Evolutionary conservation across 2,888 invertebrate genomes (phyloP).

Genomic region (Torymus aiolomorphi): DNA sequence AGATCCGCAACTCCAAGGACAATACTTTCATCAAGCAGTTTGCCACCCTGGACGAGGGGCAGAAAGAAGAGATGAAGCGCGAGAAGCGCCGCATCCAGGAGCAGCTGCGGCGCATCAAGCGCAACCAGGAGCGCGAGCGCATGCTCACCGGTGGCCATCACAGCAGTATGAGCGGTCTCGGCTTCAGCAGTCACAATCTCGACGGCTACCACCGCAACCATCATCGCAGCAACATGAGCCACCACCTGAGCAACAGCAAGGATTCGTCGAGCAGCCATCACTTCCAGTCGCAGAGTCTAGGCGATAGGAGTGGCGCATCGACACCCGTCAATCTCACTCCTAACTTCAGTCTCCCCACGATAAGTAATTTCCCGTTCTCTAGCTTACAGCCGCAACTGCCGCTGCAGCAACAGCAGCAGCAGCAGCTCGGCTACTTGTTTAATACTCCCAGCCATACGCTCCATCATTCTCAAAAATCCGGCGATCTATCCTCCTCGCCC

Average conservation of each 20-base stretch:
- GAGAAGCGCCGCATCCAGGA: conserved; percentile 98
- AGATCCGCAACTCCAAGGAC: conserved; percentile 97
- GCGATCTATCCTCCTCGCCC: conserved; percentile 76
- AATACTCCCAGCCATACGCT: conserved; percentile 35
- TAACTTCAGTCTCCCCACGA: conserved; percentile 26
- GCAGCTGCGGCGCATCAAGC: conserved; percentile 93
- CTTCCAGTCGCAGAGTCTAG: conserved; percentile 36
- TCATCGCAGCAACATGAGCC: no score
- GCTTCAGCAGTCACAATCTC: conserved; percentile 17
- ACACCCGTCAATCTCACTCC: conserved; percentile 31
- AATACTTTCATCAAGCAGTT: conserved; percentile 94
- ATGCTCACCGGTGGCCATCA: conserved; percentile 28
- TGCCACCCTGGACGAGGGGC: conserved; percentile 96
- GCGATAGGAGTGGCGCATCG: conserved; percentile 52
- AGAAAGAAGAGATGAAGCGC: conserved; percentile 98
- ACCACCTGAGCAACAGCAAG: conserved; percentile 12
- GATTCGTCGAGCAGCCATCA: conserved; percentile 17
- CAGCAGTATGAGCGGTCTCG: background rate
- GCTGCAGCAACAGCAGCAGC: no score
- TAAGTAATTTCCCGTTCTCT: conserved; percentile 68
- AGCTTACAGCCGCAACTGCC: conserved; percentile 7
- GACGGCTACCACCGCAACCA: background rate
- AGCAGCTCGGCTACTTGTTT: conserved; percentile 29
- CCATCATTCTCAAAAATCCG: conserved; percentile 60
- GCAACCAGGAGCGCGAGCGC: conserved; percentile 92